phyloP scores from a whole-genome alignment of 1,140 invertebrate genomes.

The Drosophila nikananu region DNA sequence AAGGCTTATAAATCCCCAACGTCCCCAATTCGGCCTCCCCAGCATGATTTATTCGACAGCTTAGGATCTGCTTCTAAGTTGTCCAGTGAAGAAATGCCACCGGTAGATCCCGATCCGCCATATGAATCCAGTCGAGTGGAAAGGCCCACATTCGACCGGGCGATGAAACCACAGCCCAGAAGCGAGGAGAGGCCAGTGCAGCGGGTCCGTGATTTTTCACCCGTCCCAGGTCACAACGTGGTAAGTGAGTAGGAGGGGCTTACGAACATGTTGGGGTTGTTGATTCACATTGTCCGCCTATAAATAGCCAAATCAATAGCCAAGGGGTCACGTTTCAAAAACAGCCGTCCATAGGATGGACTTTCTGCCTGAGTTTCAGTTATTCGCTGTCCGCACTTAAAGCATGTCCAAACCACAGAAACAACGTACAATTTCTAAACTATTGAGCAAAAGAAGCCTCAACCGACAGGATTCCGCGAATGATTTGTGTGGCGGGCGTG shows the following conservation, averaged over 20 bases:
- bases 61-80: constrained; percentile 5
- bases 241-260: constrained; percentile 43
- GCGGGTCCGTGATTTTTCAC: constrained; percentile 87
- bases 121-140: constrained; percentile 3
- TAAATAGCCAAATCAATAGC: constrained; percentile 73
- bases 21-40: not conserved
- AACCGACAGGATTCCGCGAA: constrained; percentile 43
- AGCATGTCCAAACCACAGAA: constrained; percentile 60
- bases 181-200: constrained; percentile 64
- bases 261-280: constrained; percentile 7
- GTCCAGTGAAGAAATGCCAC: not conserved
- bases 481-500: constrained; percentile 75
- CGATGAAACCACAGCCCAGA: constrained; percentile 86
- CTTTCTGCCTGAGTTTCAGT: constrained; percentile 44
- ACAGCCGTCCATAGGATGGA: constrained; percentile 24
- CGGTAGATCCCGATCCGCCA: not conserved
- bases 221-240: constrained; percentile 87
- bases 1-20: constrained; percentile 58
- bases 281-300: constrained; percentile 45
- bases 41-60: constrained; percentile 3
- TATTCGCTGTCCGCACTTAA: constrained; percentile 62
- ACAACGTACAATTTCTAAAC: constrained; percentile 39
- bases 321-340: constrained; percentile 58
- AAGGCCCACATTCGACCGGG: constrained; percentile 88
- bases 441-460: constrained; percentile 24